Conservation (phyloP, 2,797 vertebrate genomes). For the Meda fulgida region DNA sequence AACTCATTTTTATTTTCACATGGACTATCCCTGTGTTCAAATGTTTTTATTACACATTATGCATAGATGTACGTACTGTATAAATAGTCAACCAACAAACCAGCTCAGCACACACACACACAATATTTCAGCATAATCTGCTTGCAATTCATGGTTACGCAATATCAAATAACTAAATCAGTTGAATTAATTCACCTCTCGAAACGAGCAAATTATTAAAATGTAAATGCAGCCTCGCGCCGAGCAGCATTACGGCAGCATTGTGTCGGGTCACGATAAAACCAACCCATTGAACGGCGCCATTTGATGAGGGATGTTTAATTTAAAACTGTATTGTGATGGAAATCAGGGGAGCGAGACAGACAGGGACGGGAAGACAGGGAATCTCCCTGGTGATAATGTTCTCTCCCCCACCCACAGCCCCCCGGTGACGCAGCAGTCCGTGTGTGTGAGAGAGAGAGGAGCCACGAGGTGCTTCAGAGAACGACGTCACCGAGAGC, state of each 20-base stretch:
- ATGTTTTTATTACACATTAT: background rate
- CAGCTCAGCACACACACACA: background rate
- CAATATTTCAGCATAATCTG: background rate
- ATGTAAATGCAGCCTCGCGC: slow-evolving; percentile 60
- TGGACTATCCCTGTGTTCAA: background rate
- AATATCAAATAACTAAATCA: slow-evolving; percentile 54
- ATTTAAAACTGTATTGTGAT: slow-evolving; percentile 74
- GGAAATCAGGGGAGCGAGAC: slow-evolving; percentile 72
- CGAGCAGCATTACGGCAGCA: slow-evolving; percentile 66
- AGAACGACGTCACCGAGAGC: slow-evolving; percentile 84
- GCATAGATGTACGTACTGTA: background rate
- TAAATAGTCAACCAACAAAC: background rate
- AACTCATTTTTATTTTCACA: background rate
- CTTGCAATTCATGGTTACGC: background rate
- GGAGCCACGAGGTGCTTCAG: slow-evolving; percentile 86
- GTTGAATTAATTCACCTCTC: slow-evolving; percentile 64
- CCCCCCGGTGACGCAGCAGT: slow-evolving; percentile 85
- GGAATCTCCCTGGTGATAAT: slow-evolving; percentile 80
- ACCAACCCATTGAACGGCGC: slow-evolving; percentile 71
- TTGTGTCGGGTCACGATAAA: slow-evolving; percentile 68
- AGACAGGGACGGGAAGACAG: slow-evolving; percentile 60
- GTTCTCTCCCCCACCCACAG: slow-evolving; percentile 47
- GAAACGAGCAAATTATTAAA: slow-evolving; percentile 68
- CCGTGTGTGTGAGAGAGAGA: slow-evolving; percentile 82
- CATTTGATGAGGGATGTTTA: slow-evolving; percentile 69